Evolutionary conservation across 2,113 vertebrate species (phyloP).

Genomic region (Mormyrus iriodes): DNA sequence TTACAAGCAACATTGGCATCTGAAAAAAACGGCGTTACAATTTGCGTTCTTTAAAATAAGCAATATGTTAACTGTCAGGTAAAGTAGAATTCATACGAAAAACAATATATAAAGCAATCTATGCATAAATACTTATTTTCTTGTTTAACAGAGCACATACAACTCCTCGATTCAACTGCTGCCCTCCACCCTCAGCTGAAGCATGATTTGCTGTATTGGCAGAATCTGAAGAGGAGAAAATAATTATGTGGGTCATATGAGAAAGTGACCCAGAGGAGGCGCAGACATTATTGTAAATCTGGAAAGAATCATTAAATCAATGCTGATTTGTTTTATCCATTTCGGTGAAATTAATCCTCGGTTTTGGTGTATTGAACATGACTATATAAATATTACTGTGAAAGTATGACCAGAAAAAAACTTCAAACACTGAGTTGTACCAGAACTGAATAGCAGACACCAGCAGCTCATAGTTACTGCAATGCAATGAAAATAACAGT

Average conservation of each 20-base stretch:
- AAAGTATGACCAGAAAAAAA: constrained; percentile 45
- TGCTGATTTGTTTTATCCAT: not conserved
- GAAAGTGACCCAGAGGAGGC: not conserved
- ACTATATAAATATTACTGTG: not conserved
- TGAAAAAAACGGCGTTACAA: not conserved
- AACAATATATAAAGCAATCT: not conserved
- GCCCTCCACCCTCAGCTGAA: constrained; percentile 64
- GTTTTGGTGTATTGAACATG: not conserved
- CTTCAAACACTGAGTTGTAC: not conserved
- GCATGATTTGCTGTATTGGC: constrained; percentile 42
- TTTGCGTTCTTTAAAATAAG: not conserved
- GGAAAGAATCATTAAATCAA: not conserved
- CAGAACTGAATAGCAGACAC: not conserved
- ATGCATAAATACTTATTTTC: not conserved
- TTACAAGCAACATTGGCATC: not conserved
- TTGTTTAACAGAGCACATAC: constrained; percentile 59
- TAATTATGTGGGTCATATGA: not conserved
- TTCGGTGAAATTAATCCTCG: not conserved
- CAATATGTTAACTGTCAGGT: not conserved
- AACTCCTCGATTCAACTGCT: constrained; percentile 71
- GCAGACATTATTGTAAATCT: not conserved
- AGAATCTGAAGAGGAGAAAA: constrained; percentile 45
- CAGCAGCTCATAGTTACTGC: not conserved
- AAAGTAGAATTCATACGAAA: not conserved
- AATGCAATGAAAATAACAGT: not conserved